These are phyloP conservation scores for Delphinus delphis DNA, from an alignment of 2,113 vertebrate genomes.

Conservation along the genomic window DNA sequence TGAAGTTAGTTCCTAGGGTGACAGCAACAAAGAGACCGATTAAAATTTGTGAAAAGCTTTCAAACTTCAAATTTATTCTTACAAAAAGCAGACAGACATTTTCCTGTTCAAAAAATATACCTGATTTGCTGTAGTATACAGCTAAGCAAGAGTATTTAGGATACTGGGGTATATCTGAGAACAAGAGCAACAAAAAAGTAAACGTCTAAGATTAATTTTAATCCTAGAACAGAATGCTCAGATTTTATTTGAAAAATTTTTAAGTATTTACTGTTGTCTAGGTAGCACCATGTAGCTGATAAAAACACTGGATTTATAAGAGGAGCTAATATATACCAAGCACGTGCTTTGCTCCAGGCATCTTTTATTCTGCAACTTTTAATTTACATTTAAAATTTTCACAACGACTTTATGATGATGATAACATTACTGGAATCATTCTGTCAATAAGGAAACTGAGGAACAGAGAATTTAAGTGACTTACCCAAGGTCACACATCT, in stretches of 20 bases:
- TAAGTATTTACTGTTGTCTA: not conserved
- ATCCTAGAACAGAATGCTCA: not conserved
- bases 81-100: slow-evolving; percentile 27
- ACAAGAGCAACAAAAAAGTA: not conserved
- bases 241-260: not conserved
- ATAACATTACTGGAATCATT: not conserved
- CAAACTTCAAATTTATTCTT: not conserved
- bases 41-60: not conserved
- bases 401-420: not conserved
- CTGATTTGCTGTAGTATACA: not conserved
- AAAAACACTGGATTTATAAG: not conserved
- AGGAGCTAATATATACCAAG: not conserved
- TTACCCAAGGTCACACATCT: slow-evolving; percentile 19
- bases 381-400: not conserved
- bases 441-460: not conserved
- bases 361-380: not conserved
- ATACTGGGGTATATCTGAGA: not conserved
- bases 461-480: not conserved
- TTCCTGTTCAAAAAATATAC: not conserved
- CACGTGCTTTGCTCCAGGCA: not conserved
- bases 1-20: slow-evolving; percentile 90
- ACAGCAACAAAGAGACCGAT: slow-evolving; percentile 7
- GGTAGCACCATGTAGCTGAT: not conserved
- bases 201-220: not conserved
- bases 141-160: not conserved